phyloP scores from a whole-genome alignment of 1,140 invertebrate species.

The Eupeodes corollae region DNA sequence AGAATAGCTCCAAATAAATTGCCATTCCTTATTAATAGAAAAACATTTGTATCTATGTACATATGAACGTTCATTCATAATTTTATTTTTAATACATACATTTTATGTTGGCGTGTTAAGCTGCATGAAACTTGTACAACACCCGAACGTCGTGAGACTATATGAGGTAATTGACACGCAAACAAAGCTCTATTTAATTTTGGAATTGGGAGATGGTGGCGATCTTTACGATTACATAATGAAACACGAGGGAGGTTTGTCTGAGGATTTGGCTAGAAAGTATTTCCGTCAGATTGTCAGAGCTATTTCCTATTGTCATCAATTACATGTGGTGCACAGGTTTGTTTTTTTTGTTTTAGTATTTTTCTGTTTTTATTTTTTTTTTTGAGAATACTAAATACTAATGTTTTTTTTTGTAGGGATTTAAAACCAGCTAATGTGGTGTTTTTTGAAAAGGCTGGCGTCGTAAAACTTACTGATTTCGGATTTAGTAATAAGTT shows the following conservation, averaged over 20 bases:
- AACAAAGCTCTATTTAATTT: slow-evolving; percentile 87
- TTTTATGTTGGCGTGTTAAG: slow-evolving; percentile 28
- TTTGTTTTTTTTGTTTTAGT: slow-evolving; percentile 21
- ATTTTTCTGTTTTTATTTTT: not conserved
- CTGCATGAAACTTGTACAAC: slow-evolving; percentile 98
- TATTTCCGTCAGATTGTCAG: slow-evolving; percentile 94
- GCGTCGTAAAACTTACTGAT: slow-evolving; percentile 96
- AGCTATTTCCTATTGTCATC: slow-evolving; percentile 97
- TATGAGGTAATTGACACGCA: slow-evolving; percentile 99
- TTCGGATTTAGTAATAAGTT: slow-evolving; percentile 99
- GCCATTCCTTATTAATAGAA: not conserved
- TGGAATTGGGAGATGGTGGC: slow-evolving; percentile 96
- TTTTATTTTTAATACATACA: too few relatives aligned
- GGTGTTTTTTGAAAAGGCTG: slow-evolving; percentile 95
- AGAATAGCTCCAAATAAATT: not conserved
- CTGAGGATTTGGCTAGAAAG: slow-evolving; percentile 70
- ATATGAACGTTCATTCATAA: slow-evolving; percentile 1
- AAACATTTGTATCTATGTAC: too few relatives aligned
- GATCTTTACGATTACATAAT: slow-evolving; percentile 99
- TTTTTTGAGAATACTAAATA: not conserved
- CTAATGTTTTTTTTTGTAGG: slow-evolving; percentile 50
- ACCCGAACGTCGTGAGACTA: slow-evolving; percentile 93
- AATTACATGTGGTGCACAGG: slow-evolving; percentile 76
- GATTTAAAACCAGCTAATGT: slow-evolving; percentile 99
- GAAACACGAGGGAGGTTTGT: slow-evolving; percentile 76